A percentile compares a stretch with the other conserved stretches of the same genome.
Evolutionary conservation across 1,140 invertebrate species (phyloP).

Genomic region (Zaprionus tsacasi): DNA sequence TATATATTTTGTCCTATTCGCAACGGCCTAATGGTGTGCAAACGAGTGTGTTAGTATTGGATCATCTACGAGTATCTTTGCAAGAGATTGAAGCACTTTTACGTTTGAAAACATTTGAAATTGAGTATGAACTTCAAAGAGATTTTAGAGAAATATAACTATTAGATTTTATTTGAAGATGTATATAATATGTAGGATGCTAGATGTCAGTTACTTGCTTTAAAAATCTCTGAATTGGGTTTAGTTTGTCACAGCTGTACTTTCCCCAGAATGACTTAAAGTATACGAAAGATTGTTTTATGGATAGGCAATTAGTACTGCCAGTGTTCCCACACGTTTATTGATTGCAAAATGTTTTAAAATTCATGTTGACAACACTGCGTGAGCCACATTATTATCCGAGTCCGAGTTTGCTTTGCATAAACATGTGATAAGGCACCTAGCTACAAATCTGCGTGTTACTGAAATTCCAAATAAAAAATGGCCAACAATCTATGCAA

Average conservation of each 20-base stretch:
- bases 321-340: no score
- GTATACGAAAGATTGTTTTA: no score
- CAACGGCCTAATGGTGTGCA: constrained; percentile 42
- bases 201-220: no score
- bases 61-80: constrained; percentile 19
- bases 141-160: neutral
- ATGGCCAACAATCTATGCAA: constrained; percentile 34
- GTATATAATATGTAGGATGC: no score
- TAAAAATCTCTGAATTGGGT: no score
- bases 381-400: neutral
- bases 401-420: constrained; percentile 12
- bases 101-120: constrained; percentile 1
- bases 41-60: constrained; percentile 21
- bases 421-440: constrained; percentile 19
- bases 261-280: no score
- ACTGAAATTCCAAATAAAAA: constrained; percentile 21
- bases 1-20: constrained; percentile 29
- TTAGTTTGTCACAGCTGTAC: no score
- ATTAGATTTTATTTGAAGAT: neutral
- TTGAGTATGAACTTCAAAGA: neutral
- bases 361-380: neutral
- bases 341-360: neutral
- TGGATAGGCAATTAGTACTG: no score
- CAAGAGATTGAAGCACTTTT: constrained; percentile 4
- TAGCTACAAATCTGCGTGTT: constrained; percentile 29